A percentile compares a stretch with the other conserved stretches of the same genome.
These are phyloP conservation scores for Patella caerulea DNA, from an alignment of 2,888 invertebrate genomes.

Conservation along the genomic window DNA sequence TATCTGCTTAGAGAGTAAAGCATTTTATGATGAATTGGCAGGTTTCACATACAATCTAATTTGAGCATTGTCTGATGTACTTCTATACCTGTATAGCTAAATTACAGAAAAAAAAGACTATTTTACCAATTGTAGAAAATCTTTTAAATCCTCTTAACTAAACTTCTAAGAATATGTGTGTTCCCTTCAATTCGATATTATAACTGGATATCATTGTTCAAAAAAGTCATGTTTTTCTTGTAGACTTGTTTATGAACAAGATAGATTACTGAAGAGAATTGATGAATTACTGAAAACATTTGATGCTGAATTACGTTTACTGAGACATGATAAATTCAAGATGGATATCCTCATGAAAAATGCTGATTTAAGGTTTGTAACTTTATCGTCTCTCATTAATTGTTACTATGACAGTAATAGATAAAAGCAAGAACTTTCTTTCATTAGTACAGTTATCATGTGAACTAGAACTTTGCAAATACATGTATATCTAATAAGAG, in stretches of 20 bases:
- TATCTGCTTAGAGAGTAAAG: too few species aligned
- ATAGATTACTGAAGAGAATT: constrained; percentile 77
- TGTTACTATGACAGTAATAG: not conserved
- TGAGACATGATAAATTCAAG: constrained; percentile 69
- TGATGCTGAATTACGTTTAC: constrained; percentile 74
- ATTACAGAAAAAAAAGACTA: not conserved
- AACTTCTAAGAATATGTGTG: not conserved
- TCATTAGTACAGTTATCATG: too few species aligned
- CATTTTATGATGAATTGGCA: too few species aligned
- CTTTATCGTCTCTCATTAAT: not conserved
- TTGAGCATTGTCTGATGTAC: too few species aligned
- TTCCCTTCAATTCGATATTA: not conserved
- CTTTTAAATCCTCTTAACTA: not conserved
- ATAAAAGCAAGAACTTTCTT: not conserved
- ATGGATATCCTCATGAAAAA: constrained; percentile 69
- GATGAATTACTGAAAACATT: constrained; percentile 77
- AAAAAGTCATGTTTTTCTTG: not conserved
- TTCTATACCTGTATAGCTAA: too few species aligned
- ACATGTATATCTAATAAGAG: too few species aligned
- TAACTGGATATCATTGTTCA: not conserved
- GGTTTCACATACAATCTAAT: too few species aligned
- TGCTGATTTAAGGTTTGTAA: constrained; percentile 67
- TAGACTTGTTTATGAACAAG: constrained; percentile 75
- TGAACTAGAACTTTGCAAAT: too few species aligned
- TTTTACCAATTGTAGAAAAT: not conserved